Evolutionary conservation across 1,140 invertebrate genomes (phyloP).

Genomic region (Euwallacea similis): DNA sequence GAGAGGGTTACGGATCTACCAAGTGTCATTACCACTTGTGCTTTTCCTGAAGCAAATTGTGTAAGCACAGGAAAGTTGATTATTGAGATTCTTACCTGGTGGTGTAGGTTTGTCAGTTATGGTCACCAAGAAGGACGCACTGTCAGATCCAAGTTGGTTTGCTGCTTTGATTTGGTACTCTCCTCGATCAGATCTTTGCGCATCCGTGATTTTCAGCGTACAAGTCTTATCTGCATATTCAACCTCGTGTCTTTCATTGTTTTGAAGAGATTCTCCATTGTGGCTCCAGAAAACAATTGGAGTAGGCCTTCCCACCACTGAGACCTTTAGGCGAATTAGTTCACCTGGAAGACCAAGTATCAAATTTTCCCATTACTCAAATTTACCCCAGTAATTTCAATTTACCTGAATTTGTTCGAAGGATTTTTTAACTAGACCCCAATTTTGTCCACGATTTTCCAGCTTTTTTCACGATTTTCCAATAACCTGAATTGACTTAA

Average conservation of each 20-base stretch:
- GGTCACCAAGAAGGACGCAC: conserved; percentile 78
- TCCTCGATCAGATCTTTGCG: conserved; percentile 75
- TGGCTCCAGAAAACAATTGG: conserved; percentile 85
- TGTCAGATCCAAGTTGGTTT: conserved; percentile 81
- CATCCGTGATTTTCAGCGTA: conserved; percentile 71
- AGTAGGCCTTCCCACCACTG: conserved; percentile 83
- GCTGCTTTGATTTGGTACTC: conserved; percentile 81
- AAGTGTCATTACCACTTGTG: conserved; percentile 72
- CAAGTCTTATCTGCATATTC: conserved; percentile 70
- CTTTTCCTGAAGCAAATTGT: conserved; percentile 58
- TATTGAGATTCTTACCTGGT: conserved; percentile 64
- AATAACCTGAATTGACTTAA: too few relatives aligned
- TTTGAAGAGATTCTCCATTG: conserved; percentile 71
- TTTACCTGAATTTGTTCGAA: too few relatives aligned
- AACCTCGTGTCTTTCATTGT: conserved; percentile 68
- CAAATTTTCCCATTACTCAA: too few relatives aligned
- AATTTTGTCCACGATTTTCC: too few relatives aligned
- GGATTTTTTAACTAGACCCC: too few relatives aligned
- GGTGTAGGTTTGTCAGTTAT: conserved; percentile 85
- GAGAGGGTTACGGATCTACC: conserved; percentile 80
- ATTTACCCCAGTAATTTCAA: too few relatives aligned
- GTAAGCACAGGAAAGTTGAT: background rate
- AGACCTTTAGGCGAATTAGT: conserved; percentile 51
- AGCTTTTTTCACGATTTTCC: too few relatives aligned
- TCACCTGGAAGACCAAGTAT: conserved; percentile 24